These are phyloP conservation scores for Chironex yamaguchii DNA, from an alignment of 30 jellyfish, hydroid and myxozoan genomes.

Conservation along the genomic window DNA sequence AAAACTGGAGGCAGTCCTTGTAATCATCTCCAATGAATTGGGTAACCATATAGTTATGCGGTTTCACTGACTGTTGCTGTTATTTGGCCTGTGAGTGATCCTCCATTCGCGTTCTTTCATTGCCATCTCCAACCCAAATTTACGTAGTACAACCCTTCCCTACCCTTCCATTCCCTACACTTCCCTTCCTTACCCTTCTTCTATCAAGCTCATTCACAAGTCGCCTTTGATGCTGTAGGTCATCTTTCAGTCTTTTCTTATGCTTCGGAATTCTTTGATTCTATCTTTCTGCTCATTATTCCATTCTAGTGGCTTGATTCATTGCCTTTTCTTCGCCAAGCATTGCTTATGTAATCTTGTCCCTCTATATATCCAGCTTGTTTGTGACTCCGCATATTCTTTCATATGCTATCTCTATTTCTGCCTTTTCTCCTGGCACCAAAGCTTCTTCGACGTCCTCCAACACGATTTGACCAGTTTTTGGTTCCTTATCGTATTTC, in stretches of 20 bases:
- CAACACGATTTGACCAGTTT: conserved; percentile 18
- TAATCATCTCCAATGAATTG: no score
- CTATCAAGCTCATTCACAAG: no score
- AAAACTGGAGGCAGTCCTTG: no score
- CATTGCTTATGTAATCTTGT: conserved; percentile 22
- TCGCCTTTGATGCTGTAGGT: conserved; percentile 9
- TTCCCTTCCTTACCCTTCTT: no score
- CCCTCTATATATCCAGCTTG: no score
- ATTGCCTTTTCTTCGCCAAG: conserved; percentile 29
- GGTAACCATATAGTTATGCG: no score
- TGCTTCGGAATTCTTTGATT: conserved; percentile 18
- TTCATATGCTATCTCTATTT: conserved; percentile 49
- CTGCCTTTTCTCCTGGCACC: conserved; percentile 42
- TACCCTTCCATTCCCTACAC: no score
- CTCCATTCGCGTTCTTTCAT: no score
- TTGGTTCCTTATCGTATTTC: conserved; percentile 31
- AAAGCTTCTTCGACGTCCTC: conserved; percentile 52
- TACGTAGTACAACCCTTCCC: no score
- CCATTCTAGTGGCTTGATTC: conserved; percentile 52
- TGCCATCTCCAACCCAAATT: no score
- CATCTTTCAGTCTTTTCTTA: conserved; percentile 37
- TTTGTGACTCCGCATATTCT: conserved; percentile 27
- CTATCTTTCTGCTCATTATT: conserved; percentile 56
- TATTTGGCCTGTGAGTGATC: no score
- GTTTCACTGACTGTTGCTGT: no score